phyloP scores from a whole-genome alignment of 2,888 invertebrate genomes.

The Thereva nobilitata region DNA sequence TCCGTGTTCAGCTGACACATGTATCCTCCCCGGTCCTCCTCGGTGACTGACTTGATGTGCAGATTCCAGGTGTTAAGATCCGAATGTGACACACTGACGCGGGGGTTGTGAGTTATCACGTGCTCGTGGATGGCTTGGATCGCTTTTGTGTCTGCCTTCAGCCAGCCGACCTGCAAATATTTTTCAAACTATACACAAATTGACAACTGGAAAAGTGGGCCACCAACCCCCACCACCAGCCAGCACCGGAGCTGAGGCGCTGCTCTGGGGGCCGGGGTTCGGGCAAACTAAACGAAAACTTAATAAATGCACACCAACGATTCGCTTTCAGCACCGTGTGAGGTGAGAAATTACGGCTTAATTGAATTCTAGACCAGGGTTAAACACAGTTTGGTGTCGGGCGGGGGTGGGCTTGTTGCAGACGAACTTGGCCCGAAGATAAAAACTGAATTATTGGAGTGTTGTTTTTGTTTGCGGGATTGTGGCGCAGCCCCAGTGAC shows the following conservation, averaged over 20 bases:
- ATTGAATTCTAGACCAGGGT: constrained; percentile 28
- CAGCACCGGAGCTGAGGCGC: neutral
- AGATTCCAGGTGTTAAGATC: constrained; percentile 89
- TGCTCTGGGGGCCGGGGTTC: neutral
- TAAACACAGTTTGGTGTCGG: constrained; percentile 14
- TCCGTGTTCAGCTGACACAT: constrained; percentile 96
- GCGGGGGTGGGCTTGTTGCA: constrained; percentile 17
- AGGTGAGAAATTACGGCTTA: constrained; percentile 34
- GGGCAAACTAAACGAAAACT: constrained; percentile 27
- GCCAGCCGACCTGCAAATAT: constrained; percentile 81
- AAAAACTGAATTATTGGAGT: constrained; percentile 31
- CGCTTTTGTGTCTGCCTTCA: constrained; percentile 89
- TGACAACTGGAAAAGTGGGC: neutral
- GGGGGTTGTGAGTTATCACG: constrained; percentile 88
- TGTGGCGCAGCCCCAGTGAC: neutral
- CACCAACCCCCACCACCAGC: constrained; percentile 5
- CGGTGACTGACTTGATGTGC: constrained; percentile 82
- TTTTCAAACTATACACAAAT: constrained; percentile 6
- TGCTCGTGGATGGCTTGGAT: constrained; percentile 91
- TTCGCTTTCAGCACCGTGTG: constrained; percentile 12
- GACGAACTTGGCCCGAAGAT: constrained; percentile 9
- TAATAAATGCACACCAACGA: constrained; percentile 22
- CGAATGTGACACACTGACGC: constrained; percentile 82
- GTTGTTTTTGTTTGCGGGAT: constrained; percentile 9
- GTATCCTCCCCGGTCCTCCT: constrained; percentile 86